phyloP scores from a whole-genome alignment of 2,888 invertebrate genomes.

The Athrips mouffetella region DNA sequence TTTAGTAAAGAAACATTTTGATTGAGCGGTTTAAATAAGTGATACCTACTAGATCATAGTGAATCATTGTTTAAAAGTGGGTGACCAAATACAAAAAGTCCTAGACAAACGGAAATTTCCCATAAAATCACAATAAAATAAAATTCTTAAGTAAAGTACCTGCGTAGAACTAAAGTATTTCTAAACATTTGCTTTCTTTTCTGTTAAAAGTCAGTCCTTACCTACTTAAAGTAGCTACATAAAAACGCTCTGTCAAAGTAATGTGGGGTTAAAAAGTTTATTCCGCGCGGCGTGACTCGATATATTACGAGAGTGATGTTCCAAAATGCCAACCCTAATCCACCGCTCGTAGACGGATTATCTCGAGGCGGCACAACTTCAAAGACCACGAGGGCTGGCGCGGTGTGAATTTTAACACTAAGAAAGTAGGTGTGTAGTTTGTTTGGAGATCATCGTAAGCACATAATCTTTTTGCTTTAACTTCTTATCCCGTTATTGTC shows the following conservation, averaged over 20 bases:
- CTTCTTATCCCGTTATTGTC: slow-evolving; percentile 12
- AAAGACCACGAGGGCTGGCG: slow-evolving; percentile 45
- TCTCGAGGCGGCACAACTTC: slow-evolving; percentile 50
- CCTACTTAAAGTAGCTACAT: too few species aligned
- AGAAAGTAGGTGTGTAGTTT: slow-evolving; percentile 20
- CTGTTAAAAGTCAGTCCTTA: too few species aligned
- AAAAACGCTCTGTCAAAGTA: neutral
- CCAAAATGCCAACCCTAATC: slow-evolving; percentile 35
- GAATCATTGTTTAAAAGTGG: too few species aligned
- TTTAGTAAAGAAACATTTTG: neutral
- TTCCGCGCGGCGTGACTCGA: neutral
- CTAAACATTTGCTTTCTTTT: too few species aligned
- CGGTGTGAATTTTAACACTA: slow-evolving; percentile 45
- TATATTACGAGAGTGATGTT: slow-evolving; percentile 8
- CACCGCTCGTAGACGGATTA: slow-evolving; percentile 37
- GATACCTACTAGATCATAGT: too few species aligned
- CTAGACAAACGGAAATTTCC: too few species aligned
- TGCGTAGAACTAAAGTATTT: too few species aligned
- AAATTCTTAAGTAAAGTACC: too few species aligned
- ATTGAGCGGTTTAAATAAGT: too few species aligned
- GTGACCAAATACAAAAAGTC: too few species aligned
- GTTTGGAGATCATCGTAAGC: slow-evolving; percentile 25
- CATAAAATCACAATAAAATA: too few species aligned
- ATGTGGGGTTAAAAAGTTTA: neutral
- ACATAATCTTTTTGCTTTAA: slow-evolving; percentile 35